Evolutionary conservation across 2,888 invertebrate genomes (phyloP).

Genomic region (Ochlodes sylvanus): DNA sequence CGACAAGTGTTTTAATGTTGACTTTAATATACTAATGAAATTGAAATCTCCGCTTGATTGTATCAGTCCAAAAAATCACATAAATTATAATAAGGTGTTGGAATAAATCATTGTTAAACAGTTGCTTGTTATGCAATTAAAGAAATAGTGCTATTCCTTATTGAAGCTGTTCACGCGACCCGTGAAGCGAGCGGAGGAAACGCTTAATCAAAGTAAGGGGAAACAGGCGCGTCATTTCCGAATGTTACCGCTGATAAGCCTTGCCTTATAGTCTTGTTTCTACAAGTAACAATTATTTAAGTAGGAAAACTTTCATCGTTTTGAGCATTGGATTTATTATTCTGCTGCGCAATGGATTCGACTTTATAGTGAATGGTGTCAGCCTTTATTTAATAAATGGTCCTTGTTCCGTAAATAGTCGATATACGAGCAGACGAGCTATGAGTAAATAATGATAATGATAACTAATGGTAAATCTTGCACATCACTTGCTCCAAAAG

Average conservation of each 20-base stretch:
- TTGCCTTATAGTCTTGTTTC: slow-evolving; percentile 9
- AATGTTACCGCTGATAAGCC: slow-evolving; percentile 23
- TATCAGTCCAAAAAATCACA: slow-evolving; percentile 4
- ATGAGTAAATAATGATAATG: too few species aligned
- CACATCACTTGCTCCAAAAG: too few species aligned
- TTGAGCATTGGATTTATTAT: too few species aligned
- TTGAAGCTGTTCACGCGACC: slow-evolving; percentile 29
- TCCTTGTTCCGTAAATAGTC: too few species aligned
- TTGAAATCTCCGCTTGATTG: background rate
- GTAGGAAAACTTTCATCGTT: background rate
- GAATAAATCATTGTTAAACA: slow-evolving; percentile 30
- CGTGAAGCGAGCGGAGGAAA: slow-evolving; percentile 13
- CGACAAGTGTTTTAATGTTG: too few species aligned
- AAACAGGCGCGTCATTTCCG: slow-evolving; percentile 34
- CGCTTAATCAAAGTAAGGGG: slow-evolving; percentile 29
- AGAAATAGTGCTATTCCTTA: slow-evolving; percentile 17
- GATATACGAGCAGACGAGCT: too few species aligned
- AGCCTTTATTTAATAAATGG: too few species aligned
- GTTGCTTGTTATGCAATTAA: slow-evolving; percentile 33
- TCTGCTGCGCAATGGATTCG: too few species aligned
- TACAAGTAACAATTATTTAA: background rate
- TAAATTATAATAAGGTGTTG: slow-evolving; percentile 21
- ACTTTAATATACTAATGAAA: background rate
- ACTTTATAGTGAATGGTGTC: too few species aligned
- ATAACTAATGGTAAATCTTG: too few species aligned